Evolutionary conservation across 1,140 invertebrate genomes (phyloP).

Genomic region (Drosophila arizonae): DNA sequence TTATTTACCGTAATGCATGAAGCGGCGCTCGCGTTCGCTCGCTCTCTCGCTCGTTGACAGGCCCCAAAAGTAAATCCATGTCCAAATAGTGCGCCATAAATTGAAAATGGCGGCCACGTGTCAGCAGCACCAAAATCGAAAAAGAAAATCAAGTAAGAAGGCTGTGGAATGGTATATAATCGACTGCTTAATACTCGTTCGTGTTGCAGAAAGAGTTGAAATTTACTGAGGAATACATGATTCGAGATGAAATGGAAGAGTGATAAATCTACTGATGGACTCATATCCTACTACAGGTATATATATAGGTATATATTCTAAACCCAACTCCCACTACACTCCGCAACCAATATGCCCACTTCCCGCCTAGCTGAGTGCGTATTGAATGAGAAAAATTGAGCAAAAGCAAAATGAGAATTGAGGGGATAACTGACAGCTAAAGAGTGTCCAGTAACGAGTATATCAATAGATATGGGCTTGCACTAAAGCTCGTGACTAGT

Average conservation of each 20-base stretch:
- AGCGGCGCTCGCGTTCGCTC: slow-evolving; percentile 1
- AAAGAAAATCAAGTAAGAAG: neutral
- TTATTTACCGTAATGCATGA: slow-evolving; percentile 49
- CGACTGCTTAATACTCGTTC: too few relatives aligned
- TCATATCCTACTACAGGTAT: too few relatives aligned
- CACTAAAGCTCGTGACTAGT: slow-evolving; percentile 35
- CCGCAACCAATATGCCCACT: too few relatives aligned
- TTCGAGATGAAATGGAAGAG: too few relatives aligned
- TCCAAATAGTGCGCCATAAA: slow-evolving; percentile 61
- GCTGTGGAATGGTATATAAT: too few relatives aligned
- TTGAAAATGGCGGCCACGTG: slow-evolving; percentile 50
- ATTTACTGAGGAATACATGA: too few relatives aligned
- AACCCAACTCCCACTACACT: too few relatives aligned
- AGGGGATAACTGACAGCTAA: slow-evolving; percentile 7
- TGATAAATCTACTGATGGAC: too few relatives aligned
- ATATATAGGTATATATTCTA: too few relatives aligned
- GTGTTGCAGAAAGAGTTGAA: too few relatives aligned
- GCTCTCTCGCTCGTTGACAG: neutral
- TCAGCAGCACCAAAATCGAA: neutral
- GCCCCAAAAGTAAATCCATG: slow-evolving; percentile 40
- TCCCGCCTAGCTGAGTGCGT: too few relatives aligned
- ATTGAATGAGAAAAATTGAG: slow-evolving; percentile 1
- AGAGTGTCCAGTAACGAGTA: slow-evolving; percentile 20
- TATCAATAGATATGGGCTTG: slow-evolving; percentile 31
- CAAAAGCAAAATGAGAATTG: slow-evolving; percentile 9